Evolutionary conservation across 1,140 invertebrate species (phyloP).

Genomic region (Rhopalosiphum padi): DNA sequence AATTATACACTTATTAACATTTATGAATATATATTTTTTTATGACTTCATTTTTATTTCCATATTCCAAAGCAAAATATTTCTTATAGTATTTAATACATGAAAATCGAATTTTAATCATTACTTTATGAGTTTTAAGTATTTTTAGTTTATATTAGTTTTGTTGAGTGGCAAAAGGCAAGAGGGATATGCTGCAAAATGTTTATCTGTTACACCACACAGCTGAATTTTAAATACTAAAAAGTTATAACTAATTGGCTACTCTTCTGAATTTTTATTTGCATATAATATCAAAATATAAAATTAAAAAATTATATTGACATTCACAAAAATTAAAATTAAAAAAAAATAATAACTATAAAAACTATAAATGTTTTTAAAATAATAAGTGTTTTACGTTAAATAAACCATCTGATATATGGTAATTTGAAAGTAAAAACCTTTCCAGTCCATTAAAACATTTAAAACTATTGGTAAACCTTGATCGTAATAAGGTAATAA

Average conservation of each 20-base stretch:
- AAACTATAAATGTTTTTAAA: neutral
- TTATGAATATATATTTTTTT: no score
- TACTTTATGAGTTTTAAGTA: neutral
- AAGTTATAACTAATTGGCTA: no score
- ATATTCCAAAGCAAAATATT: neutral
- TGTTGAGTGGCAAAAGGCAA: no score
- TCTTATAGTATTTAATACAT: neutral
- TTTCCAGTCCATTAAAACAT: conserved; percentile 16
- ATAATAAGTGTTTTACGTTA: no score
- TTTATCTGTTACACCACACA: neutral
- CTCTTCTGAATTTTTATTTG: no score
- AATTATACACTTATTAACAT: no score
- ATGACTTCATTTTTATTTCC: neutral
- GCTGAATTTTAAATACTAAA: neutral
- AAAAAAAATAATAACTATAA: no score
- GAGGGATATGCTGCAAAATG: neutral
- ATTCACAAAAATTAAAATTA: no score
- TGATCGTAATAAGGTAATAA: conserved; percentile 23
- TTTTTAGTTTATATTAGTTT: neutral
- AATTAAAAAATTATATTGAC: no score
- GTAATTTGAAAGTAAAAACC: neutral
- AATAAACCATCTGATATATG: no score
- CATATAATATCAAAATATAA: no score
- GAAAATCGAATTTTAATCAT: neutral
- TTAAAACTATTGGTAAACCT: neutral